Evolutionary conservation across 1,140 invertebrate species (phyloP).

Genomic region (Meloidogyne exigua): DNA sequence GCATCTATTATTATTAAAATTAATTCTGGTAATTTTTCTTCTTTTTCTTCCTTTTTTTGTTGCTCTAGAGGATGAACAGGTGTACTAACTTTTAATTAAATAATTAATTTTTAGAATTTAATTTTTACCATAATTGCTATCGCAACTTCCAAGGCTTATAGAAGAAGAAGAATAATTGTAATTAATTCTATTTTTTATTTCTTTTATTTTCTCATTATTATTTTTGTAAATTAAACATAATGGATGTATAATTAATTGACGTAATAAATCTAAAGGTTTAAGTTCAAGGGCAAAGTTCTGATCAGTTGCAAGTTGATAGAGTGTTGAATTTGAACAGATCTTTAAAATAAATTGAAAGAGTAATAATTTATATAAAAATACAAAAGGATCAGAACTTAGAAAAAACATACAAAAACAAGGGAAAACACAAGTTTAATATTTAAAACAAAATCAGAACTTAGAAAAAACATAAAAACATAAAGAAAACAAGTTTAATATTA

Average conservation of each 20-base stretch:
- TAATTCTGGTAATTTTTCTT: not conserved
- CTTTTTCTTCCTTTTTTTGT: not conserved
- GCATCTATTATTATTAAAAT: slow-evolving; percentile 37
- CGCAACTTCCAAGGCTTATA: not conserved
- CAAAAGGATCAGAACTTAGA: too few relatives aligned
- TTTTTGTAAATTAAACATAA: slow-evolving; percentile 7
- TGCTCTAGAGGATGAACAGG: not conserved
- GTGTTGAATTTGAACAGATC: slow-evolving; percentile 27
- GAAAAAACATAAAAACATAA: too few relatives aligned
- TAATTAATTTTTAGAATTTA: not conserved
- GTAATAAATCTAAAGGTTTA: slow-evolving; percentile 40
- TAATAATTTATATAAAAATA: too few relatives aligned
- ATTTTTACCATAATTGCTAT: slow-evolving; percentile 4
- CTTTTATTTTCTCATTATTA: not conserved
- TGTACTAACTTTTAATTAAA: not conserved
- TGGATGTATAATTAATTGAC: slow-evolving; percentile 33
- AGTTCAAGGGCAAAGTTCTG: slow-evolving; percentile 9
- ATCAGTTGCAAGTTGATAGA: slow-evolving; percentile 24
- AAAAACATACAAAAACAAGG: too few relatives aligned
- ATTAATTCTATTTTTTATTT: not conserved
- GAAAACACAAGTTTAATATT: too few relatives aligned
- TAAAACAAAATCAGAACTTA: too few relatives aligned
- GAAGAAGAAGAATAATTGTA: not conserved
- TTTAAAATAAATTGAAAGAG: too few relatives aligned
- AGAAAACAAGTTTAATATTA: too few relatives aligned